Base-by-base conservation (phyloP, 1,140 invertebrate genomes). In the Brachionus paranguensis region DNA sequence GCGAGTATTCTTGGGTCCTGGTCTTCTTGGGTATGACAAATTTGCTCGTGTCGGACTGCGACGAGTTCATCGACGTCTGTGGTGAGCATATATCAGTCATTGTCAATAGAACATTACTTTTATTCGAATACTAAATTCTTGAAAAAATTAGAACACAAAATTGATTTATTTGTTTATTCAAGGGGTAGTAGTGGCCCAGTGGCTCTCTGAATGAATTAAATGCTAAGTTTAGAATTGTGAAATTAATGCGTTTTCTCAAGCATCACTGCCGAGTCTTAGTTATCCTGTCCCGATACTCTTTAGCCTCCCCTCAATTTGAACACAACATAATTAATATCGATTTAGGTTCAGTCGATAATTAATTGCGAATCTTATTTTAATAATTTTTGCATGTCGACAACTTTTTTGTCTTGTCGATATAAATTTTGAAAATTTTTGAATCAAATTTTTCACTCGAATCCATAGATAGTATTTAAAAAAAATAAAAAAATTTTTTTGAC, bases 81-180 rank as follows among this genome's bases (percentile, higher is more conserved):
- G 72, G 29, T 53, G 72, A 76, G 20, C 20, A 76, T 50, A 53
- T 53, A 50, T 76, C 72, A n/a, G 41, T 76, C 72, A 76, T 76
- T 76, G 8, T 76, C 27, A 11, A 41, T 68, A 41, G 14, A 43
- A 11, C 68, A 41, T 72, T 17, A 72, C 11, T 72, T 72, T 72
- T 17, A 7, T n/a, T 33, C 4, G 45, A 43, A 20, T 72, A 20
- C 17, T 72, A n/a, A 41, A 17, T 72, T 72, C 41, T 72, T 5
- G 6, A 60, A 10, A 60, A 20, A 60, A 6, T 60, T 24, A 60
- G 53, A 27, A 60, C 5, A 7, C 1, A 17, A 60, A 60, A 27
- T 47, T 47, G 45, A 60, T 60, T 60, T 10, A 60, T 47, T 47
- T 2, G 27, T 60, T 60, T 10, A 60, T 17, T 20, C 2, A 20